Evolutionary conservation across 2,113 vertebrate species (phyloP), one percentile per base, ranked within the genome.

Genomic region (Apus apus): DNA sequence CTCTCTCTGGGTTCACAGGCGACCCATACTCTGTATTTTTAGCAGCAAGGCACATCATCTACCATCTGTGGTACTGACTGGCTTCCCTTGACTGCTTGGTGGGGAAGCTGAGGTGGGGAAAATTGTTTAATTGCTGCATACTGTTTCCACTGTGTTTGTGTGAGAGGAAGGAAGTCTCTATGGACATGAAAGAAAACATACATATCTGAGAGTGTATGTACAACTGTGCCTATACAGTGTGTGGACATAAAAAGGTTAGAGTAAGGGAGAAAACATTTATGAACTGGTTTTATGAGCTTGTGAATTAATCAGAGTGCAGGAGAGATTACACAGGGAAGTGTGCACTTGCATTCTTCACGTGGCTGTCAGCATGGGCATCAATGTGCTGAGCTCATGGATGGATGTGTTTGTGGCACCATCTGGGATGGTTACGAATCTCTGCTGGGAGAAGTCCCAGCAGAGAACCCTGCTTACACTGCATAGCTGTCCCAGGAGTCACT

Each of bases 291-390:
- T 61, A 38, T 30, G 40, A 76, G 7, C 21, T 34, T 19, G 11
- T 46, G 25, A 83, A 32, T 43, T 77, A 67, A 60, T 32, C 20
- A 60, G n/a, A 9, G 75, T 76, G 22, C 22, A 56, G 67, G 54
- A 64, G 53, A 40, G 19, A 18, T n/a, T 71, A 40, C 30, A 36
- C 6, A 58, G 8, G 36, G 57, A 68, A 87, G 40, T 1, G 1
- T 3, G 27, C 57, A 25, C 38, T 14, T 4, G 3, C 2, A 3
- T 20, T 54, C 40, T 64, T 48, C 0, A 0, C 0, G 0, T 18
- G 5, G 17, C 32, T 81, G 61, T 64, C 70, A 81, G 68, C 23
- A 11, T 2, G 18, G 45, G 29, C 51, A 73, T 40, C 38, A 43
- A 27, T 1, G 1, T 0, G 0, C 58, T 40, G 67, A 50, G 85